Conservation (phyloP, 2,113 vertebrate genomes). For the Tinamus guttatus region DNA sequence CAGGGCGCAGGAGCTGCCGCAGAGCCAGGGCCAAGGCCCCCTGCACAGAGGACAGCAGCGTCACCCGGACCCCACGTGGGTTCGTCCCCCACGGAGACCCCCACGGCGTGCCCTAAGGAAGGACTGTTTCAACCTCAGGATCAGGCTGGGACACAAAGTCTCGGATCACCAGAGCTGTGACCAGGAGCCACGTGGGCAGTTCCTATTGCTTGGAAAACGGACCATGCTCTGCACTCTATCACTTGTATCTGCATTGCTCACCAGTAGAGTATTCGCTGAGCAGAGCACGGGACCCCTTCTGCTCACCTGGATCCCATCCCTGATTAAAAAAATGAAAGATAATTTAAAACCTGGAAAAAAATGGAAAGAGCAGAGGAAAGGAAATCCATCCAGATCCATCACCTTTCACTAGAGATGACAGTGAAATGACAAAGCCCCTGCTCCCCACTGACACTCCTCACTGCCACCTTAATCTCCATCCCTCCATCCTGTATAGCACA, state of each 20-base stretch:
- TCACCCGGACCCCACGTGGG: not conserved
- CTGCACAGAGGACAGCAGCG: not conserved
- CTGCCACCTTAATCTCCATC: not conserved
- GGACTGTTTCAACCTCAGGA: not conserved
- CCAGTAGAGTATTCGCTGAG: not conserved
- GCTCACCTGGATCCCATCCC: not conserved
- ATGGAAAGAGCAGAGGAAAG: not conserved
- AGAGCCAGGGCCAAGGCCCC: too few species aligned
- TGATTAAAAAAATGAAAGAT: not conserved
- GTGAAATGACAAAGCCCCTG: not conserved
- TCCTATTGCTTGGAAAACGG: not conserved
- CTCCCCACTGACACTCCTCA: not conserved
- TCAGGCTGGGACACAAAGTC: not conserved
- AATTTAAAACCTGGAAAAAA: not conserved
- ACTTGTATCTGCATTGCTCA: not conserved
- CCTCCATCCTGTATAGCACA: not conserved
- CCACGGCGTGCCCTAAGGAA: too few species aligned
- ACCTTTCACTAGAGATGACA: not conserved
- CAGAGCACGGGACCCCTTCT: not conserved
- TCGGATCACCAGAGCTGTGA: not conserved
- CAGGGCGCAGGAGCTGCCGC: too few species aligned
- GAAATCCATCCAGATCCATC: not conserved
- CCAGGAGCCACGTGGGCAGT: too few species aligned
- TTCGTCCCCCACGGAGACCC: too few species aligned
- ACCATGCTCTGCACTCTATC: not conserved